phyloP scores from a whole-genome alignment of 1,140 invertebrate genomes.

The Eriosoma lanigerum region DNA sequence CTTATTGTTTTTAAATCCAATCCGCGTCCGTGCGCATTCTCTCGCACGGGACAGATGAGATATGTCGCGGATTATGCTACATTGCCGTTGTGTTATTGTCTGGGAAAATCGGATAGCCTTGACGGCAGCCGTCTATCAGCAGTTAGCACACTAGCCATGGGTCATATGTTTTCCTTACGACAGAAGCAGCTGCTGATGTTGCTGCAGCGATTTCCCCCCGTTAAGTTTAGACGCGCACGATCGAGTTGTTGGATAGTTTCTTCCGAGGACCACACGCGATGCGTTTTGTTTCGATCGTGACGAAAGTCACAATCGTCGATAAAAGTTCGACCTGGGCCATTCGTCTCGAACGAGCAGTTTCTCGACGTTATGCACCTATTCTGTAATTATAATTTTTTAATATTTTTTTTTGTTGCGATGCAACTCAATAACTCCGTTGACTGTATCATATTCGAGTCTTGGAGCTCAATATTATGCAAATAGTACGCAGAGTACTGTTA shows the following conservation, averaged over 20 bases:
- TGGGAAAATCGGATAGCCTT: constrained; percentile 2
- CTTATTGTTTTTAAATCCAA: neutral
- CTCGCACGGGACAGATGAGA: too few species aligned
- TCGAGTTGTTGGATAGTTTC: neutral
- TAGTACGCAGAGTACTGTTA: neutral
- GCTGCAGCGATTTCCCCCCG: constrained; percentile 1
- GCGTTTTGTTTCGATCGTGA: neutral
- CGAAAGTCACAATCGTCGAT: neutral
- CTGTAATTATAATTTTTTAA: too few species aligned
- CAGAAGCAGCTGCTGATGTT: neutral
- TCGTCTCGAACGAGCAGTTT: too few species aligned
- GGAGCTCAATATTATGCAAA: neutral
- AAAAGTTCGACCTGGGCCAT: neutral
- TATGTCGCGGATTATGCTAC: neutral
- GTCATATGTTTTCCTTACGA: constrained; percentile 24
- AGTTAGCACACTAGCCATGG: neutral
- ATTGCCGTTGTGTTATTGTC: neutral
- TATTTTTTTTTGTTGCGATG: too few species aligned
- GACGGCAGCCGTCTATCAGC: neutral
- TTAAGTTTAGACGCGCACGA: neutral
- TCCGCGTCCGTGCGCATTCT: too few species aligned
- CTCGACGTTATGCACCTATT: too few species aligned
- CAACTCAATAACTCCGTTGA: neutral
- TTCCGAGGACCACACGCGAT: neutral
- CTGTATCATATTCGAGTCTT: neutral